A percentile compares a stretch with the other conserved stretches of the same genome.
phyloP scores from a whole-genome alignment of 2,113 vertebrate genomes.

The Eulemur macaco region DNA sequence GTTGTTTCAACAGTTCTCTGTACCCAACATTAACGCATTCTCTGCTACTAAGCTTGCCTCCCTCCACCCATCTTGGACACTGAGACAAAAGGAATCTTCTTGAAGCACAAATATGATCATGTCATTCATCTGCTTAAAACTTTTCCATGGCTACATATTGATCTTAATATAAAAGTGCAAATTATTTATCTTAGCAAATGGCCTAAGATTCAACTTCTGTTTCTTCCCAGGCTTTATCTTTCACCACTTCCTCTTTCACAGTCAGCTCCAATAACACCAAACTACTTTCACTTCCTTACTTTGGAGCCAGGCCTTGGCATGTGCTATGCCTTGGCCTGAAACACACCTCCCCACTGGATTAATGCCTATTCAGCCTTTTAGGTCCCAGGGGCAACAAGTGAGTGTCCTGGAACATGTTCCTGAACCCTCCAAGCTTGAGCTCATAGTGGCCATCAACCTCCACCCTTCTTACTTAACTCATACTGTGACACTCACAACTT shows the following conservation, averaged over 20 bases:
- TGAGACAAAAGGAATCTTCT: not conserved
- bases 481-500: not conserved
- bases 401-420: not conserved
- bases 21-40: not conserved
- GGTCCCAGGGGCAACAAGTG: not conserved
- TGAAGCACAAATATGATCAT: not conserved
- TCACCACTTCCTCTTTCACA: not conserved
- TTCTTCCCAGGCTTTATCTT: not conserved
- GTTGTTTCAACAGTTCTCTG: not conserved
- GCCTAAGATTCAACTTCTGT: not conserved
- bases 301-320: not conserved
- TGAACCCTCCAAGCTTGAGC: not conserved
- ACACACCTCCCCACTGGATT: not conserved
- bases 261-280: not conserved
- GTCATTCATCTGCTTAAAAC: not conserved
- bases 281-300: conserved; percentile 46
- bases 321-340: not conserved
- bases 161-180: not conserved
- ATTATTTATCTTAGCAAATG: not conserved
- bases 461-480: not conserved
- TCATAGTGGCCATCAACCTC: not conserved
- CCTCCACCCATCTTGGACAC: not conserved
- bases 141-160: not conserved
- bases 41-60: not conserved
- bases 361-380: not conserved